Evolutionary conservation across 2,888 invertebrate genomes (phyloP).

Genomic region (Mythimna lalbum): DNA sequence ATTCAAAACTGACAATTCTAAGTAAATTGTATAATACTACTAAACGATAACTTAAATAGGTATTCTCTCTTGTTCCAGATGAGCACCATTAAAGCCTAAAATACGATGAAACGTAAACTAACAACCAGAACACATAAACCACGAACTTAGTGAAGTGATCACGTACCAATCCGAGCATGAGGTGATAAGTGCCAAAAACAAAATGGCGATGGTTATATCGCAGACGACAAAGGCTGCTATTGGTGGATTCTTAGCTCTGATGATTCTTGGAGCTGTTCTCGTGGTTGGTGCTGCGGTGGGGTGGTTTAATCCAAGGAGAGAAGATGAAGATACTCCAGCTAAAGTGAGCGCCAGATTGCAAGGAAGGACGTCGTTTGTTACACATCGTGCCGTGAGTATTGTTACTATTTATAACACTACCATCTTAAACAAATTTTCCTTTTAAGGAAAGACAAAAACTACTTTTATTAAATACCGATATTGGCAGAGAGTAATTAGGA

Average conservation of each 20-base stretch:
- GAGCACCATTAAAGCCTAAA: background rate
- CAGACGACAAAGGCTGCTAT: constrained; percentile 88
- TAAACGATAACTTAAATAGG: background rate
- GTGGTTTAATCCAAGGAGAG: constrained; percentile 86
- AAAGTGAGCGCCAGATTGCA: constrained; percentile 87
- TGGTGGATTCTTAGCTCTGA: constrained; percentile 85
- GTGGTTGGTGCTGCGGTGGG: constrained; percentile 87
- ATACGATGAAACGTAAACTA: constrained; percentile 39
- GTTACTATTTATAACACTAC: background rate
- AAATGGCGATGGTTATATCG: constrained; percentile 89
- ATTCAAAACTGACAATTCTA: no score
- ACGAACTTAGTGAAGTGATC: constrained; percentile 55
- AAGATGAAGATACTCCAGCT: constrained; percentile 87
- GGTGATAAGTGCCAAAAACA: constrained; percentile 79
- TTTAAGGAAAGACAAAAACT: background rate
- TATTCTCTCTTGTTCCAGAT: constrained; percentile 50
- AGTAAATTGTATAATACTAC: background rate
- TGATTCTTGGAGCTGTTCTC: constrained; percentile 86
- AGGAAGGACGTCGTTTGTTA: constrained; percentile 86
- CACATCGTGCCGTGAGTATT: constrained; percentile 86
- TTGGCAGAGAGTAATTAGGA: background rate
- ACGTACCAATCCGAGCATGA: constrained; percentile 68
- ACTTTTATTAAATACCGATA: background rate
- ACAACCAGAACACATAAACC: constrained; percentile 30
- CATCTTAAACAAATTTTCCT: background rate